Evolutionary conservation across 2,888 invertebrate species (phyloP), one percentile per base, ranked within the genome.

Genomic region (Hemaris fuciformis): DNA sequence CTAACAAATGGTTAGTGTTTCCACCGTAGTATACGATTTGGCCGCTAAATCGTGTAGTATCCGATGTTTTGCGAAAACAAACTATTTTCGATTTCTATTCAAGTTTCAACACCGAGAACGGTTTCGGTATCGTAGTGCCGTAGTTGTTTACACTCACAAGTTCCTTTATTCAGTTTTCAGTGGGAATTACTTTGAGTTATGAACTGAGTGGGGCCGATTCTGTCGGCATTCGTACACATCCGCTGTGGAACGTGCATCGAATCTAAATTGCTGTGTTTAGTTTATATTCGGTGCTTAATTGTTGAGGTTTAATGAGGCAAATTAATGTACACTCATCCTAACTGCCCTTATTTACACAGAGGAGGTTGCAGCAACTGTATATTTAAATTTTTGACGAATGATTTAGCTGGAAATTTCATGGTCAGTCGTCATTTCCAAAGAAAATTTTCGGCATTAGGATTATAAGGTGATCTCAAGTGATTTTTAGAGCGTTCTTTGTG

Each of bases 151-250:
- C 79, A 83, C 76, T 83, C 80, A 72, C 75, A 71, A 75, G 83
- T 84, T 83, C 86, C 82, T 84, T 83, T 77, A 80, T 80, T 81
- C 81, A 77, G 77, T 82, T 86, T 86, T 80, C 82, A 81, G 78
- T 74, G 70, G 72, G 76, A 84, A 83, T 84, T 80, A 78, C 76
- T 72, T 75, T 87, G 86, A 89, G 84, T 89, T 88, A 87, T 84
- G 80, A 71, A 72, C 72, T 66, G 71, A 70, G 72, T 75, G 78
- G 74, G 75, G 77, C 77, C 79, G 78, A 80, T 86, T 83, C 74
- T 79, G 81, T 75, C 65, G 80, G 84, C 75, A 84, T 89, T 85
- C 74, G 83, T 89, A 90, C 75, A 91, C 91, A 91, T 91, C 91
- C 91, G 91, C 80, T 72, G 68, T 69, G 58, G 71, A 80, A 84